phyloP scores from a whole-genome alignment of 2,797 vertebrate species.

The Lepus oiostolus region DNA sequence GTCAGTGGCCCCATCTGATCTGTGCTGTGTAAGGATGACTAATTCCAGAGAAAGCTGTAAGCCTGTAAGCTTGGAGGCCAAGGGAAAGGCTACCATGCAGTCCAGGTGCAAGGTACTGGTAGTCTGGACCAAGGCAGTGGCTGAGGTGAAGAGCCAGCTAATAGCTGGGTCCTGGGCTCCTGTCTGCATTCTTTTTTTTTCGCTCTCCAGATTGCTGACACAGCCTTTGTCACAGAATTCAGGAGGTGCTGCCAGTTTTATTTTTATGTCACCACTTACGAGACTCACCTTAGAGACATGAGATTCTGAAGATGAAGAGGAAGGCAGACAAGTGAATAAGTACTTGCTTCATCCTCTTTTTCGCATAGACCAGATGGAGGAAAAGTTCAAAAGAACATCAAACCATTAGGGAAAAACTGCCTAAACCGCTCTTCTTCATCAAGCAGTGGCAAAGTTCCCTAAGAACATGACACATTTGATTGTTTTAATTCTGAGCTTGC shows the following conservation, averaged over 20 bases:
- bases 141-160: background rate
- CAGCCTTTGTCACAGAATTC: background rate
- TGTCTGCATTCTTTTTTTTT: background rate
- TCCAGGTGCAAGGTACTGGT: fast-evolving
- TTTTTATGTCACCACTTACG: background rate
- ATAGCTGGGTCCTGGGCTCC: background rate
- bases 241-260: background rate
- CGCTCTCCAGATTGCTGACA: background rate
- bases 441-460: fast-evolving
- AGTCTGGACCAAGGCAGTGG: background rate
- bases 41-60: fast-evolving
- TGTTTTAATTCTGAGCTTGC: background rate
- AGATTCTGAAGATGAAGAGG: background rate
- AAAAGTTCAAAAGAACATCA: background rate
- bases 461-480: fast-evolving
- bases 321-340: background rate
- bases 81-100: fast-evolving
- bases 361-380: background rate
- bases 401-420: background rate
- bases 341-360: background rate
- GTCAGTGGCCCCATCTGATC: background rate
- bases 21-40: background rate
- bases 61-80: fast-evolving
- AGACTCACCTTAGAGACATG: background rate
- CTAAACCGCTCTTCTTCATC: background rate